Conservation (phyloP, 2,797 vertebrate genomes). For the Valencia hispanica region DNA sequence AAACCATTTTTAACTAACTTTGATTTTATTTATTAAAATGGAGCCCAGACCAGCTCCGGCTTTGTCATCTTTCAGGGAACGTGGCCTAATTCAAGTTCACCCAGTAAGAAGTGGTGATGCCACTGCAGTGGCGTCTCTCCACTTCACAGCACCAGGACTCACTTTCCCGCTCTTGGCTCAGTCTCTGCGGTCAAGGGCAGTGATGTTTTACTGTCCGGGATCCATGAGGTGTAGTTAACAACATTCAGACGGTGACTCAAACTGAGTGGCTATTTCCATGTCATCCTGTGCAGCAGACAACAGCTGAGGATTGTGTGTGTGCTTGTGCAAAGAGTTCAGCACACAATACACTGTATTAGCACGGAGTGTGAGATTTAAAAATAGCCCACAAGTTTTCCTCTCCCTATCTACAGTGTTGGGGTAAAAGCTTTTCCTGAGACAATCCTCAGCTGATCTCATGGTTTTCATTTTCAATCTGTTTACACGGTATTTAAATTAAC, state of each 20-base stretch:
- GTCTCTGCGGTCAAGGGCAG: constrained; percentile 21
- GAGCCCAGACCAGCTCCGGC: not conserved
- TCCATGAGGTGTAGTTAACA: constrained; percentile 12
- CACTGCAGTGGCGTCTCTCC: constrained; percentile 1
- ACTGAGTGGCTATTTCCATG: constrained; percentile 54
- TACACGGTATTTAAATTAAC: not conserved
- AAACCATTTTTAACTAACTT: not conserved
- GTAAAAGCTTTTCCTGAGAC: not conserved
- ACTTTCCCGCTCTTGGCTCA: constrained; percentile 20
- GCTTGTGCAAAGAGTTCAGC: not conserved
- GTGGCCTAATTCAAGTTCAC: constrained; percentile 28
- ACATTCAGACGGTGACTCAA: constrained; percentile 18
- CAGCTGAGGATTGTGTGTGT: constrained; percentile 64
- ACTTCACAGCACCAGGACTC: constrained; percentile 5
- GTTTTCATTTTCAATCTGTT: not conserved
- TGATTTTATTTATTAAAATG: not conserved
- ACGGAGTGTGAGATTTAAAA: not conserved
- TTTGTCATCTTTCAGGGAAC: constrained; percentile 2
- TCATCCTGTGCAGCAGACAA: constrained; percentile 43
- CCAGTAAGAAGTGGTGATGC: not conserved
- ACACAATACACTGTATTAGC: constrained; percentile 11
- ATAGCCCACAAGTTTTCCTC: not conserved
- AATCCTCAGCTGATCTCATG: not conserved
- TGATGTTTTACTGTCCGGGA: constrained; percentile 21
- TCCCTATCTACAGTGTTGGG: not conserved